Percentiles rank a stretch among this genome's conserved stretches.
Conservation (phyloP, 2,113 vertebrate species). For the Thomomys bottae region DNA sequence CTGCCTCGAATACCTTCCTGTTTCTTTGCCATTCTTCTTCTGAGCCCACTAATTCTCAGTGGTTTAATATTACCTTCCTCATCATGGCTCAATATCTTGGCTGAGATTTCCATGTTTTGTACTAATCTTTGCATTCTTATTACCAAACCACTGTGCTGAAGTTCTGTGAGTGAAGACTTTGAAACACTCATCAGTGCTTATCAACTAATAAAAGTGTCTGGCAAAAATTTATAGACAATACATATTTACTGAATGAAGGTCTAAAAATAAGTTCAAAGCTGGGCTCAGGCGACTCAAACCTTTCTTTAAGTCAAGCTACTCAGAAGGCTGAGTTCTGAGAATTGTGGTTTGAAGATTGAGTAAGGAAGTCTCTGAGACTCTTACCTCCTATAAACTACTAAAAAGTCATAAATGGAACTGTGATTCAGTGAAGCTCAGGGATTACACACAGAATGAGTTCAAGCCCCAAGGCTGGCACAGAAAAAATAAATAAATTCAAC, state of each 20-base stretch:
- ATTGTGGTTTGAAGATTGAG: too few species aligned
- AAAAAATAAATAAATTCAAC: background rate
- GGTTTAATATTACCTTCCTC: background rate
- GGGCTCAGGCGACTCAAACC: too few species aligned
- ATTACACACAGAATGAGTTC: too few species aligned
- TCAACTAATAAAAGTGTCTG: background rate
- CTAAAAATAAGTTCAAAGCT: too few species aligned
- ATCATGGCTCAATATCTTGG: too few species aligned
- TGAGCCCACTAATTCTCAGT: background rate
- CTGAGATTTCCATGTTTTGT: background rate
- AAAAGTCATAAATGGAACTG: too few species aligned
- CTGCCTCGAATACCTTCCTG: background rate
- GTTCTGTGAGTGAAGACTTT: background rate
- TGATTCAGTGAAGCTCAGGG: too few species aligned
- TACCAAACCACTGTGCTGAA: background rate
- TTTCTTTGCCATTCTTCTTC: background rate
- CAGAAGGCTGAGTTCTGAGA: too few species aligned
- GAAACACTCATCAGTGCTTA: background rate
- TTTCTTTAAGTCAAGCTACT: too few species aligned
- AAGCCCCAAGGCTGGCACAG: too few species aligned
- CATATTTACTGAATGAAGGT: background rate
- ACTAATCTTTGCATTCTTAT: background rate
- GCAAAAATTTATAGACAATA: background rate
- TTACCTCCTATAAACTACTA: too few species aligned
- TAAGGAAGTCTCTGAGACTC: too few species aligned